Base-by-base conservation (phyloP, 2,888 invertebrate genomes). In the Copidosoma aretas region DNA sequence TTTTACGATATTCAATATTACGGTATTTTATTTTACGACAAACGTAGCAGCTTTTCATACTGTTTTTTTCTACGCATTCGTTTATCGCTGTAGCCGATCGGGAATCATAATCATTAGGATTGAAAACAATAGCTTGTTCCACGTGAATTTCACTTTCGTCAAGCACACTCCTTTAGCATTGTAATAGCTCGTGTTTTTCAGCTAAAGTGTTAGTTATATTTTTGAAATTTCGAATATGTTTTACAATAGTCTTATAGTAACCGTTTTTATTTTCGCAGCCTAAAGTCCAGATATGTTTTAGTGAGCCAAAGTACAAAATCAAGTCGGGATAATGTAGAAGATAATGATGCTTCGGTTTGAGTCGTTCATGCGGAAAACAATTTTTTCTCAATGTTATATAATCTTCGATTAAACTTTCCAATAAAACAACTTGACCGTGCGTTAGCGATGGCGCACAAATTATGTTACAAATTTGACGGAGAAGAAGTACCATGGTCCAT, bases 201-300 rank as follows among this genome's bases (percentile, higher is more conserved):
- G 72, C 60, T 5, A 73, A 24, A 19, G 67, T 66, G 53, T 61
- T 21, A 1, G 69, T 70, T 22, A 75, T 54, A 70, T 74, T 74
- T 71, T 73, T 73, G 46, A 73, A 77, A 70, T 78, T 77, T 60
- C 69, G 70, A n/a, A 17, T 43, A 52, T 67, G 68, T 59, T 68
- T 67, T 0, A 70, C 43, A 21, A 71, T 21, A 58, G 54, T 64
- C 70, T 77, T 76, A 25, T 77, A 76, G 72, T 68, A 75, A 10
- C 64, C 69, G 54, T 77, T 75, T 58, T 73, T 74, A 39, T 73
- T 73, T 63, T 77, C 77, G 62, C 73, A 77, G 24, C 73, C 10
- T 0, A 74, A 56, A 10, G 73, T 75, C 71, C 72, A 75, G 1
- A 68, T 39, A 32, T 75, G 70, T 59, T 72, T 70, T 15, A 75